These are phyloP conservation scores for Caenorhabditis zanzibari DNA, from an alignment of 2,888 invertebrate genomes.

Conservation along the genomic window DNA sequence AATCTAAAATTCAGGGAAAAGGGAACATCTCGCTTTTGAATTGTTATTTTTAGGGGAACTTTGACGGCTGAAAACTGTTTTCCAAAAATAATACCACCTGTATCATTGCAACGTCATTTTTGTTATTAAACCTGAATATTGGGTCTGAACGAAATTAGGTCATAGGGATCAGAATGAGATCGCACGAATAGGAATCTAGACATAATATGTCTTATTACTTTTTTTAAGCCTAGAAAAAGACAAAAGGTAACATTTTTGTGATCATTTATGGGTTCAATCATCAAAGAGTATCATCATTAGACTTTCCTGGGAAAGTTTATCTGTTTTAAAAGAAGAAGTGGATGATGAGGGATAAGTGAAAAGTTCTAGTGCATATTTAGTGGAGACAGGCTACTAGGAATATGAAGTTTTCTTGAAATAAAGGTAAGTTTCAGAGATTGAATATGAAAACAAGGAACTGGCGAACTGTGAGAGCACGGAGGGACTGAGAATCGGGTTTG, in stretches of 20 bases:
- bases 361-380: neutral
- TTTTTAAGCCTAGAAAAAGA: constrained; percentile 3
- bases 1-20: neutral
- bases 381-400: too few relatives aligned
- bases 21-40: neutral
- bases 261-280: constrained; percentile 2
- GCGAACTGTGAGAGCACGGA: too few relatives aligned
- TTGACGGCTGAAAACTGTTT: neutral
- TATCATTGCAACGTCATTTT: neutral
- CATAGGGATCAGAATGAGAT: constrained; percentile 20
- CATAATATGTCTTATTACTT: constrained; percentile 1
- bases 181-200: constrained; percentile 1
- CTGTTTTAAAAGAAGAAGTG: neutral
- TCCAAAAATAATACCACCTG: constrained; percentile 14
- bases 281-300: constrained; percentile 8
- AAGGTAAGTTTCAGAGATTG: too few relatives aligned
- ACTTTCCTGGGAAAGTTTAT: neutral
- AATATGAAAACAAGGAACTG: too few relatives aligned
- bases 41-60: neutral
- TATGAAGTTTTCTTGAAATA: too few relatives aligned
- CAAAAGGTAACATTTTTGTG: neutral
- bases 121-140: neutral
- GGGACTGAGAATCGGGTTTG: too few relatives aligned
- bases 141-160: neutral
- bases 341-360: neutral